Conservation (phyloP, 1,140 invertebrate genomes). For the Drosophila arawakana region DNA sequence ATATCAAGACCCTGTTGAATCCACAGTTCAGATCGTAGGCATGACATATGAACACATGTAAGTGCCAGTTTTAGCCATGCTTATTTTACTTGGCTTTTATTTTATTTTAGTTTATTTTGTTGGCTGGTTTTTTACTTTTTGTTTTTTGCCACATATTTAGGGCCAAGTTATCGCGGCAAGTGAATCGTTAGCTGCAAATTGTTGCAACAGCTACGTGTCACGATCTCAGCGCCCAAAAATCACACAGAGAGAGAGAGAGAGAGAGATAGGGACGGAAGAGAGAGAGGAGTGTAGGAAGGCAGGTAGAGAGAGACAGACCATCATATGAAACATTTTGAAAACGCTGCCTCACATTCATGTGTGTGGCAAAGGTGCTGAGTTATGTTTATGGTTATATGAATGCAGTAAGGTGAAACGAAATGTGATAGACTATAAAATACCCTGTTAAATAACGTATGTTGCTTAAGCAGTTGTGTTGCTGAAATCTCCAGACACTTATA, state of each 20-base stretch:
- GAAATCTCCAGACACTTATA: no score
- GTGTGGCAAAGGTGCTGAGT: conserved; percentile 67
- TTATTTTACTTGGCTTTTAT: background rate
- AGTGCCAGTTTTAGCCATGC: conserved; percentile 6
- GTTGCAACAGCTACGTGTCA: conserved; percentile 68
- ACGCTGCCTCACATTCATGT: conserved; percentile 36
- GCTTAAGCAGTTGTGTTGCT: background rate
- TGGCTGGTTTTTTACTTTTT: no score
- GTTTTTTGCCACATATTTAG: conserved; percentile 32
- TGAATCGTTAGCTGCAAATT: conserved; percentile 51
- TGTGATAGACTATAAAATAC: conserved; percentile 8
- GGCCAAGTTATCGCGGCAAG: conserved; percentile 50
- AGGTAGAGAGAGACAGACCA: conserved; percentile 15
- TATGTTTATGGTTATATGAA: conserved; percentile 66
- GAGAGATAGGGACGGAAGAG: background rate
- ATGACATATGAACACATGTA: conserved; percentile 21
- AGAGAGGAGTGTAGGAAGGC: background rate
- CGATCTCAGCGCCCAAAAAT: conserved; percentile 74
- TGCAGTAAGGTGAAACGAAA: background rate
- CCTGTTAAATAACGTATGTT: background rate
- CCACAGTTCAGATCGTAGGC: conserved; percentile 32
- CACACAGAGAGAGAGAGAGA: conserved; percentile 22
- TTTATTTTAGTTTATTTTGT: no score
- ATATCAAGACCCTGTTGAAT: conserved; percentile 39
- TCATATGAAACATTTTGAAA: conserved; percentile 48